phyloP scores from a whole-genome alignment of 2,888 invertebrate genomes.

The Tinea trinotella region DNA sequence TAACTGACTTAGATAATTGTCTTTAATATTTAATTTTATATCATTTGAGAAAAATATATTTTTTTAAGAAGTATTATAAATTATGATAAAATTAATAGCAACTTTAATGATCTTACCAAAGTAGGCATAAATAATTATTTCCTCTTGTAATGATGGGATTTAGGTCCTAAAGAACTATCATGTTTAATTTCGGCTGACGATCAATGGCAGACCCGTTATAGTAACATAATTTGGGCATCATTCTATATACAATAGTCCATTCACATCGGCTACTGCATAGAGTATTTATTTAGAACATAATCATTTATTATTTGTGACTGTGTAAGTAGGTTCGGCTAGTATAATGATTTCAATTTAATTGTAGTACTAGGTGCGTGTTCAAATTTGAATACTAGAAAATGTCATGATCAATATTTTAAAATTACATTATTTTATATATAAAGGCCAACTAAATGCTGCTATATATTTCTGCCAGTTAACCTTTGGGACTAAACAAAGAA shows the following conservation, averaged over 20 bases:
- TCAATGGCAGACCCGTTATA: conserved; percentile 13
- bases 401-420: too few relatives aligned
- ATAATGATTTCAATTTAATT: conserved; percentile 45
- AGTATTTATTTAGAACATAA: conserved; percentile 19
- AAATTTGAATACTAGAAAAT: conserved; percentile 21
- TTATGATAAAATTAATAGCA: too few relatives aligned
- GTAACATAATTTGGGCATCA: conserved; percentile 18
- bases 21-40: too few relatives aligned
- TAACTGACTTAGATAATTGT: too few relatives aligned
- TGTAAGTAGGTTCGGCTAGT: conserved; percentile 34
- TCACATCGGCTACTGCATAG: conserved; percentile 14
- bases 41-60: too few relatives aligned
- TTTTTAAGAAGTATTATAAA: too few relatives aligned
- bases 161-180: conserved; percentile 7
- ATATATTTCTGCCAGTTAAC: too few relatives aligned
- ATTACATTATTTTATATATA: too few relatives aligned
- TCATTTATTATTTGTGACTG: conserved; percentile 30
- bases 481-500: too few relatives aligned
- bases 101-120: too few relatives aligned
- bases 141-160: neutral
- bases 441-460: too few relatives aligned
- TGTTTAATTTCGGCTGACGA: conserved; percentile 1
- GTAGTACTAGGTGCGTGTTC: conserved; percentile 30
- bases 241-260: neutral
- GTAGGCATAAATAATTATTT: neutral